Conservation (phyloP, 2,113 vertebrate species). For the Clupea harengus region DNA sequence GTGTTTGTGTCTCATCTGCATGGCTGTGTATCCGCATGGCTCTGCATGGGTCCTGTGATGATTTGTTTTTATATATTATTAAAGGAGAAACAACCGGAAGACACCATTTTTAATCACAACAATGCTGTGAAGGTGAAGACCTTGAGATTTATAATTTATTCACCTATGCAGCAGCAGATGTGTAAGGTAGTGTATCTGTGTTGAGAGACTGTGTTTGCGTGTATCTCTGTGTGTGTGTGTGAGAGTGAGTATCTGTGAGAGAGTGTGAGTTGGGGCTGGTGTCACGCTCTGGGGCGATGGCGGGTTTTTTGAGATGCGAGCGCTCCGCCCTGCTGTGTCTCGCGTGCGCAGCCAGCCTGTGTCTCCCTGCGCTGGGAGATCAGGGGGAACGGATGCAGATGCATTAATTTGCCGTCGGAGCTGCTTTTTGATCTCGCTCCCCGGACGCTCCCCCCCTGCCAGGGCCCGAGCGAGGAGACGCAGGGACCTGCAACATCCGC, state of each 20-base stretch:
- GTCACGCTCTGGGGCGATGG: slow-evolving; percentile 29
- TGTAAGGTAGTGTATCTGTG: neutral
- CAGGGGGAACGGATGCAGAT: slow-evolving; percentile 29
- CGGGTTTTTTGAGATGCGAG: neutral
- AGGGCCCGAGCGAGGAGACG: neutral
- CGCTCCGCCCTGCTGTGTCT: slow-evolving; percentile 26
- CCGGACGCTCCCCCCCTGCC: slow-evolving; percentile 29
- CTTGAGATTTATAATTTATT: neutral
- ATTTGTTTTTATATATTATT: neutral
- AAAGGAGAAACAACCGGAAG: neutral
- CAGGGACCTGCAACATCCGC: slow-evolving; percentile 42
- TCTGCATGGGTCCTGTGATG: neutral
- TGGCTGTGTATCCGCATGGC: neutral
- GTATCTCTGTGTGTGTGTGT: neutral
- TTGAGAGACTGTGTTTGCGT: neutral
- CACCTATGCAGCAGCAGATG: neutral
- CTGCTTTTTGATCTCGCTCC: slow-evolving; percentile 61
- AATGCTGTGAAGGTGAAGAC: neutral
- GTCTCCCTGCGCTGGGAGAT: slow-evolving; percentile 22
- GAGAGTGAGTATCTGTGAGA: neutral
- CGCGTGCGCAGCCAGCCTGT: neutral
- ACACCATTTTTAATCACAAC: neutral
- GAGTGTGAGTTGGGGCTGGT: slow-evolving; percentile 12
- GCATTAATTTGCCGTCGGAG: slow-evolving; percentile 43
- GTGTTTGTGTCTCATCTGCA: neutral